Evolutionary conservation across 2,888 invertebrate species (phyloP), one percentile per base, ranked within the genome.

Genomic region (Pogonocherus hispidulus): DNA sequence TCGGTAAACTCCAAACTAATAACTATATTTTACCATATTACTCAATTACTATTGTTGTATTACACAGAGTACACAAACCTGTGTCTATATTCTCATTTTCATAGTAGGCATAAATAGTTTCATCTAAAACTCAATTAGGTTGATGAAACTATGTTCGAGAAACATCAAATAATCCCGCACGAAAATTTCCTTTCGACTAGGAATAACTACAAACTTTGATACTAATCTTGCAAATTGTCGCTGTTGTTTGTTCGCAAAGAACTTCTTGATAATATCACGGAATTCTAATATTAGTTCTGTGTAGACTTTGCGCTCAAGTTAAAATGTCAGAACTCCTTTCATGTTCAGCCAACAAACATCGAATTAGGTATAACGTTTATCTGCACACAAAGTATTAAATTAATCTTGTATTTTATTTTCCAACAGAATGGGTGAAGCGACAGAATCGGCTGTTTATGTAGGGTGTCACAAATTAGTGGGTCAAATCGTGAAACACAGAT

Each of bases 141-240:
- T 32, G 32, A 32, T 2, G 32, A 9, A 32, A 32, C 32, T 32
- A 11, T 11, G 32, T 11, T 11, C 2, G 5, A 32, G 32, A 32
- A 32, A 32, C 9, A 32, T 32, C 32, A 32, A 32, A 32, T 32
- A 32, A 32, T 32, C 8, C 11, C 11, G 32, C 9, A 32, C 6
- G 32, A 8, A 11, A 32, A 32, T 32, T 32, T 32, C 9, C 32
- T 11, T 32, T 11, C 11, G 32, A 27, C n/a, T 9, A 16, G 41
- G 41, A 41, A 41, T 16, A 41, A 41, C 41, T 41, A 16, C 41
- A 16, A 41, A 41, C 41, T 41, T 41, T 41, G 16, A 41, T 14
- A 41, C 41, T 41, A 41, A 41, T 41, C 41, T 41, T 14, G 41
- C 41, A 41, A 41, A 41, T 41, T 41, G n/a, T 41, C 41, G n/a